phyloP scores from a whole-genome alignment of 1,140 invertebrate genomes.

The Drosophila lowei region DNA sequence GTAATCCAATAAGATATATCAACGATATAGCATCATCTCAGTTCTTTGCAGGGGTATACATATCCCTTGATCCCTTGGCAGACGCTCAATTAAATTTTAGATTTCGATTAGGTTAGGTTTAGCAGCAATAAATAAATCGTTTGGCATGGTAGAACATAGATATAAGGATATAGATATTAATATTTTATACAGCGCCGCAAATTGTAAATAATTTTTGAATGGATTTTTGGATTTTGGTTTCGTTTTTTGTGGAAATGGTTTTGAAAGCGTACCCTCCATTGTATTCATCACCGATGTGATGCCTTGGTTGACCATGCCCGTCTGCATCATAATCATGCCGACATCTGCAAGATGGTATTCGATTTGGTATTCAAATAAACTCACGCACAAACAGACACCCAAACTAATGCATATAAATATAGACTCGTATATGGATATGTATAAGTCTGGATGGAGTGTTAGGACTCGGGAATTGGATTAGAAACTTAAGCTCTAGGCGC shows the following conservation, averaged over 20 bases:
- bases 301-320: conserved; percentile 94
- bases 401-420: conserved; percentile 17
- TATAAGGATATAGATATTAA: conserved; percentile 34
- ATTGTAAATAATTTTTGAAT: conserved; percentile 39
- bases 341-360: conserved; percentile 90
- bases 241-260: conserved; percentile 54
- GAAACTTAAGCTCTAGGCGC: conserved; percentile 48
- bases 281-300: conserved; percentile 89
- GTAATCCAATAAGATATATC: too few species aligned
- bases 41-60: too few species aligned
- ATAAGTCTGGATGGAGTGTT: conserved; percentile 15
- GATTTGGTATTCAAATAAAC: conserved; percentile 59
- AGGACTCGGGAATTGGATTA: conserved; percentile 26
- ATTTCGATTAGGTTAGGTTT: conserved; percentile 42
- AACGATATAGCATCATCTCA: too few species aligned
- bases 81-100: conserved; percentile 11
- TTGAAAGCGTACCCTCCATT: conserved; percentile 90
- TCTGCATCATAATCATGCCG: conserved; percentile 97
- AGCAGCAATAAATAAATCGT: conserved; percentile 74
- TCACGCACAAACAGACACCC: conserved; percentile 33
- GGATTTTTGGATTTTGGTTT: conserved; percentile 37
- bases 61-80: not conserved
- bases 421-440: conserved; percentile 4
- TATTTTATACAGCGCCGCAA: conserved; percentile 45
- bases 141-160: conserved; percentile 57